Conservation (phyloP, 2,113 vertebrate species). For the Phyllostomus hastatus region DNA sequence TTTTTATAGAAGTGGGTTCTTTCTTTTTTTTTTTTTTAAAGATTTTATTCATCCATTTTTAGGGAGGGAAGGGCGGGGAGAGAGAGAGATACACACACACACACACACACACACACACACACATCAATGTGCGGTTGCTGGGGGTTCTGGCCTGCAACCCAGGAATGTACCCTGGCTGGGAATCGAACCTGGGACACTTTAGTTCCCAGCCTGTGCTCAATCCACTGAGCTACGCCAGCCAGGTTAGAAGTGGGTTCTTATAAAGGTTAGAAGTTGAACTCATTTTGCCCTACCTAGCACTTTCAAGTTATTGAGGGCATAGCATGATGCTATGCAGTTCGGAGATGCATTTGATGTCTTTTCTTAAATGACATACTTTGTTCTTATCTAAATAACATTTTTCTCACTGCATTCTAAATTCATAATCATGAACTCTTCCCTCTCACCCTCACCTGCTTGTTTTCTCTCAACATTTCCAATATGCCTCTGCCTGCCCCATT, state of each 20-base stretch:
- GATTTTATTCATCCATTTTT: no score
- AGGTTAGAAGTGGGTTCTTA: not conserved
- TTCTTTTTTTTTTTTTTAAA: no score
- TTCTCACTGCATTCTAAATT: conserved; percentile 1
- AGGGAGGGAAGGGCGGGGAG: no score
- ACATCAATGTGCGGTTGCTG: no score
- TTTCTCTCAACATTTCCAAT: not conserved
- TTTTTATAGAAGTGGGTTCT: not conserved
- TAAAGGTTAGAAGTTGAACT: not conserved
- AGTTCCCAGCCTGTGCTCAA: no score
- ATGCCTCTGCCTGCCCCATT: not conserved
- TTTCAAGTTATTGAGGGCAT: not conserved
- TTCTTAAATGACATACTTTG: not conserved
- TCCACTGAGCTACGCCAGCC: no score
- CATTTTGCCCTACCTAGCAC: not conserved
- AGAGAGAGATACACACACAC: no score
- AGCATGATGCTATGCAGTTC: not conserved
- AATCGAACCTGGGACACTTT: no score
- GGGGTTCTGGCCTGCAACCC: no score
- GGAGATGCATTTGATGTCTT: not conserved
- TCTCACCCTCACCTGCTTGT: not conserved
- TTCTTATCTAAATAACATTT: not conserved
- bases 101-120: no score
- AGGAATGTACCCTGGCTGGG: no score
- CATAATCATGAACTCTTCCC: not conserved